These are phyloP conservation scores for Cosmia pyralina DNA, from an alignment of 2,888 invertebrate species.

Conservation along the genomic window DNA sequence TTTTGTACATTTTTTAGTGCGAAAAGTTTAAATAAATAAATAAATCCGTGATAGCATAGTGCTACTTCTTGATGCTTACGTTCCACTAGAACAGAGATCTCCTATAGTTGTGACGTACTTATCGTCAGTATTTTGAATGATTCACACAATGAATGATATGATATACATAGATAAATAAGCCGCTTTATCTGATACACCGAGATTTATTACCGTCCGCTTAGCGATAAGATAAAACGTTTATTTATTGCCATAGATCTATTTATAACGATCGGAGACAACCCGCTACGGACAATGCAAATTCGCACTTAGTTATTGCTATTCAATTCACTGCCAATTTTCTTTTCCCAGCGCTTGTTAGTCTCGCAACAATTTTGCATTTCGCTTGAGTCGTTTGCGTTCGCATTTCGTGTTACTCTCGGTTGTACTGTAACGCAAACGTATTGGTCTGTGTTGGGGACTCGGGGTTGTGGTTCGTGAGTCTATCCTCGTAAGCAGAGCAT, in stretches of 20 bases:
- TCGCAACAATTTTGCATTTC: slow-evolving; percentile 61
- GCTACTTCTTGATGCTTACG: neutral
- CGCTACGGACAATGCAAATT: slow-evolving; percentile 81
- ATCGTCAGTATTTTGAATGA: slow-evolving; percentile 58
- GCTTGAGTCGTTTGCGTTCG: slow-evolving; percentile 59
- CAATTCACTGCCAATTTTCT: slow-evolving; percentile 72
- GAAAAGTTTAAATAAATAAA: too few species aligned
- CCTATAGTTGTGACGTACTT: neutral
- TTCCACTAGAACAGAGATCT: neutral
- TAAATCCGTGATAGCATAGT: neutral
- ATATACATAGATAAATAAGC: slow-evolving; percentile 71
- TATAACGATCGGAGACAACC: slow-evolving; percentile 77
- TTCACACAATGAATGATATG: slow-evolving; percentile 66
- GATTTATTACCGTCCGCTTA: slow-evolving; percentile 79
- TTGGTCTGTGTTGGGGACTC: slow-evolving; percentile 62
- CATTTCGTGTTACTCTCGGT: slow-evolving; percentile 45
- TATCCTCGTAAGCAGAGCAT: slow-evolving; percentile 74
- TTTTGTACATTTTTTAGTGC: too few species aligned
- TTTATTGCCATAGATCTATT: slow-evolving; percentile 80
- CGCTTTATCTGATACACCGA: slow-evolving; percentile 73
- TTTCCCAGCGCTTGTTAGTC: slow-evolving; percentile 74
- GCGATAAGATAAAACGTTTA: slow-evolving; percentile 80
- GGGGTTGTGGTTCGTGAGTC: slow-evolving; percentile 74
- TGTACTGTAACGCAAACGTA: slow-evolving; percentile 60
- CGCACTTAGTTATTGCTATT: slow-evolving; percentile 76